Percentiles rank a stretch among this genome's conserved stretches.
Evolutionary conservation across 1,140 invertebrate genomes (phyloP).

Genomic region (Diorhabda carinulata): DNA sequence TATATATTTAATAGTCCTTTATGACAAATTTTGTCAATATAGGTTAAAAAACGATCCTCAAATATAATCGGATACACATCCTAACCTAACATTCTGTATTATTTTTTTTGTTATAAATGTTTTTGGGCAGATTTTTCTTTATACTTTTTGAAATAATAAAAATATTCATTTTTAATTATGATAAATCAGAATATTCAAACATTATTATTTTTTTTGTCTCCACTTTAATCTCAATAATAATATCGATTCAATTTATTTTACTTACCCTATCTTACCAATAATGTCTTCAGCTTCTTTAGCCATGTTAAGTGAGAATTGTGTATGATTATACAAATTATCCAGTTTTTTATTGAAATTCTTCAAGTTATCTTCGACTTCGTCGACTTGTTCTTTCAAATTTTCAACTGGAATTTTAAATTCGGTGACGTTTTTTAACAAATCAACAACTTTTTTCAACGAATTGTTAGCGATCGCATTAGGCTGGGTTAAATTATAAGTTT

Average conservation of each 20-base stretch:
- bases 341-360: constrained; percentile 62
- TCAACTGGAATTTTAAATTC: constrained; percentile 65
- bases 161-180: too few relatives aligned
- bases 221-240: too few relatives aligned
- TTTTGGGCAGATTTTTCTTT: too few relatives aligned
- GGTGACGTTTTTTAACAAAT: constrained; percentile 63
- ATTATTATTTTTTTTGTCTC: too few relatives aligned
- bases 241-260: constrained; percentile 34
- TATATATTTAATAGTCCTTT: too few relatives aligned
- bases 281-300: constrained; percentile 60
- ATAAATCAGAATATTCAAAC: too few relatives aligned
- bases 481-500: constrained; percentile 54
- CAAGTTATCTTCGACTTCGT: constrained; percentile 55
- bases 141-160: too few relatives aligned
- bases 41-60: too few relatives aligned
- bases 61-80: too few relatives aligned
- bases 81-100: too few relatives aligned
- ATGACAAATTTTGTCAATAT: too few relatives aligned
- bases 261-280: constrained; percentile 55
- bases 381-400: constrained; percentile 53
- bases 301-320: constrained; percentile 58
- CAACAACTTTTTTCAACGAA: constrained; percentile 58
- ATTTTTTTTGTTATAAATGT: too few relatives aligned
- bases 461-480: constrained; percentile 52
- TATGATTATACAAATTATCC: constrained; percentile 68